Percentiles rank a stretch among this genome's conserved stretches.
Evolutionary conservation across 1,140 invertebrate species (phyloP).

Genomic region (Apis mellifera): Amel_HAv3.1 CM009932.2:12644501-12645000

Average conservation of each 20-base stretch:
- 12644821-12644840: too few species aligned
- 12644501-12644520: conserved; percentile 68
- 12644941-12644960: conserved; percentile 35
- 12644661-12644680: conserved; percentile 73
- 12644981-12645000: neutral
- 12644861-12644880: neutral
- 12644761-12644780: conserved; percentile 54
- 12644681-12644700: conserved; percentile 80
- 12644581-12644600: conserved; percentile 9
- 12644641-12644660: conserved; percentile 74
- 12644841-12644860: too few species aligned
- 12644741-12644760: conserved; percentile 68
- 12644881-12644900: neutral
- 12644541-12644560: conserved; percentile 73
- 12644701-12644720: conserved; percentile 75
- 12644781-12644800: neutral
- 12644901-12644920: neutral
- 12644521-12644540: conserved; percentile 76
- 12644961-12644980: conserved; percentile 44
- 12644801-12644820: too few species aligned
- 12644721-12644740: conserved; percentile 31
- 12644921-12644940: conserved; percentile 7
- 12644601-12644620: conserved; percentile 55
- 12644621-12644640: conserved; percentile 61
- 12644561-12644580: conserved; percentile 67